A percentile compares a stretch with the other conserved stretches of the same genome.
These are phyloP conservation scores for Sarcoramphus papa DNA, from an alignment of 2,797 vertebrate genomes.

Conservation along the genomic window DNA sequence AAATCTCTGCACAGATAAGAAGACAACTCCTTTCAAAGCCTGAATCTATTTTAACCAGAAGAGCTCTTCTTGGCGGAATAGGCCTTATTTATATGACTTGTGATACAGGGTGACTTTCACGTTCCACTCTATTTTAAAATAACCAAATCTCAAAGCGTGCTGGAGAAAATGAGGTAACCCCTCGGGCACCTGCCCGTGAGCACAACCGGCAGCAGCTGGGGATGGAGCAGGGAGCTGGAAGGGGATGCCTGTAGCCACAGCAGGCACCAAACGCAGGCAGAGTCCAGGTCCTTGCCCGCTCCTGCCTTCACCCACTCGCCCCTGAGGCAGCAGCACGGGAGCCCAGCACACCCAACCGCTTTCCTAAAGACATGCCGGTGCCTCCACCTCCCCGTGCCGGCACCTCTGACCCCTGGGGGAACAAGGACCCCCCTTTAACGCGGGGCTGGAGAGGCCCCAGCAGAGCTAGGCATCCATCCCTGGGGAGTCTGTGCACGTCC, in stretches of 20 bases:
- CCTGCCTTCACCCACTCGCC: neutral
- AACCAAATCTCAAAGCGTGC: neutral
- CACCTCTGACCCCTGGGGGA: neutral
- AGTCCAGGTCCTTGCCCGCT: too few relatives aligned
- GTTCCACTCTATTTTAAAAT: neutral
- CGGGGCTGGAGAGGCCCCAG: fast-evolving
- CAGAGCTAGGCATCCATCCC: neutral
- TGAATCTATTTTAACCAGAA: constrained; percentile 5
- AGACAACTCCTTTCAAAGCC: neutral
- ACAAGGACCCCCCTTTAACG: fast-evolving
- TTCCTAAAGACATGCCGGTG: fast-evolving
- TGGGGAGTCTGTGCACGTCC: neutral
- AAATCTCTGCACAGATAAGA: neutral
- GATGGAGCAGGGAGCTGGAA: neutral
- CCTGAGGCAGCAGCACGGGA: fast-evolving
- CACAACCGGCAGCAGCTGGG: neutral
- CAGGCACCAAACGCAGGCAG: neutral
- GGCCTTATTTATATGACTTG: neutral
- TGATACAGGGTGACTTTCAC: neutral
- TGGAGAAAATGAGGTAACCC: neutral
- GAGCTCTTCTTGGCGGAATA: neutral
- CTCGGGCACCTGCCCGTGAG: neutral
- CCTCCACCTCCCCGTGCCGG: neutral
- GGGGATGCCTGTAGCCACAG: neutral
- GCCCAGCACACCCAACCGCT: neutral